Conservation (phyloP, 23 tunicate genomes). For the Trididemnum clinides region DNA sequence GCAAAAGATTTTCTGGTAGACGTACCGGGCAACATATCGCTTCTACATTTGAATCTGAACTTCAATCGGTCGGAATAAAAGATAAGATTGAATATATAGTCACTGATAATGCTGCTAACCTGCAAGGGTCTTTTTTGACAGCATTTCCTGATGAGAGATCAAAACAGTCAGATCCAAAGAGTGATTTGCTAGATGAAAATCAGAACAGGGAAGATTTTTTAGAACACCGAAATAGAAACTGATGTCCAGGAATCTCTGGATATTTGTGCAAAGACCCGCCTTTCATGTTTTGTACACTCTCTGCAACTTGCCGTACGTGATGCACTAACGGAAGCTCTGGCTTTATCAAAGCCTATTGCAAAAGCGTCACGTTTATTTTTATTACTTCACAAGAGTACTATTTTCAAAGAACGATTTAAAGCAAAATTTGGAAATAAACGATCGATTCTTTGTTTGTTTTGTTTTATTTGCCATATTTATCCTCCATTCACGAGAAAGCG, state of each 20-base stretch:
- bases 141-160: background rate
- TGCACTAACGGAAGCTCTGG: background rate
- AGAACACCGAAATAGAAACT: background rate
- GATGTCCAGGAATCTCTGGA: background rate
- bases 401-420: background rate
- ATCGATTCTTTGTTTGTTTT: too few relatives aligned
- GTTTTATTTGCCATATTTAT: too few relatives aligned
- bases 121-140: background rate
- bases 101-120: slow-evolving; percentile 25
- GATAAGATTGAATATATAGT: background rate
- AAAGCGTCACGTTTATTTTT: background rate
- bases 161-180: background rate
- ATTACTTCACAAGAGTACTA: slow-evolving; percentile 6
- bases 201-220: background rate
- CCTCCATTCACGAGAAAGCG: too few relatives aligned
- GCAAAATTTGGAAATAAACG: background rate
- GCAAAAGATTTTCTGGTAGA: background rate
- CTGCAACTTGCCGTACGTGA: background rate
- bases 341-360: background rate
- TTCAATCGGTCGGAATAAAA: background rate
- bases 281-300: background rate
- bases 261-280: background rate
- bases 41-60: background rate
- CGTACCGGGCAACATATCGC: slow-evolving; percentile 14
- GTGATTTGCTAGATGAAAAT: background rate